Evolutionary conservation across 2,888 invertebrate species (phyloP).

Genomic region (Celastrina argiolus): DNA sequence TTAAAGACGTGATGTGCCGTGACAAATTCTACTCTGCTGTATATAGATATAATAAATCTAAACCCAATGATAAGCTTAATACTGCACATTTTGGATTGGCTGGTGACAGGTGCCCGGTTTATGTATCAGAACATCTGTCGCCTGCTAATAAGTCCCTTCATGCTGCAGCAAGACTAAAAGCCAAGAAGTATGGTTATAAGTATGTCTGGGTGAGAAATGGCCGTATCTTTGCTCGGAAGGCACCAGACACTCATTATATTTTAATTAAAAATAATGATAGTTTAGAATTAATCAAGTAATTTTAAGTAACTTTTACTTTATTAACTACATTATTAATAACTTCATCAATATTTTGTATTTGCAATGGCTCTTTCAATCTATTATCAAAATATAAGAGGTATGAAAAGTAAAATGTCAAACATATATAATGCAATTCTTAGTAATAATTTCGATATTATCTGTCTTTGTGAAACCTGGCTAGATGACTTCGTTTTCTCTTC

Average conservation of each 20-base stretch:
- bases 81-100: not conserved
- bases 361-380: too few relatives aligned
- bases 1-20: not conserved
- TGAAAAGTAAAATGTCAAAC: not conserved
- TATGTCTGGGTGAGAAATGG: slow-evolving; percentile 29
- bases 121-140: not conserved
- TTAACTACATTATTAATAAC: too few relatives aligned
- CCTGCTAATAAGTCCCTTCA: slow-evolving; percentile 21
- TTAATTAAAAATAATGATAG: not conserved
- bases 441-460: not conserved
- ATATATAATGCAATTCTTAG: not conserved
- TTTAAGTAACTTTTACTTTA: too few relatives aligned
- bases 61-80: not conserved
- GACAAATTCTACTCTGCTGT: slow-evolving; percentile 8
- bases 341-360: too few relatives aligned
- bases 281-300: not conserved
- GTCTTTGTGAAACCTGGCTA: not conserved
- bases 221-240: slow-evolving; percentile 25
- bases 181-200: slow-evolving; percentile 25
- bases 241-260: not conserved
- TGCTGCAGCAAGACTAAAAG: slow-evolving; percentile 27
- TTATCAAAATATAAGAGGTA: too few relatives aligned
- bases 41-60: not conserved
- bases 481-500: not conserved
- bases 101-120: not conserved